These are phyloP conservation scores for Lophura nycthemera DNA, from an alignment of 2,113 vertebrate genomes.

Conservation along the genomic window DNA sequence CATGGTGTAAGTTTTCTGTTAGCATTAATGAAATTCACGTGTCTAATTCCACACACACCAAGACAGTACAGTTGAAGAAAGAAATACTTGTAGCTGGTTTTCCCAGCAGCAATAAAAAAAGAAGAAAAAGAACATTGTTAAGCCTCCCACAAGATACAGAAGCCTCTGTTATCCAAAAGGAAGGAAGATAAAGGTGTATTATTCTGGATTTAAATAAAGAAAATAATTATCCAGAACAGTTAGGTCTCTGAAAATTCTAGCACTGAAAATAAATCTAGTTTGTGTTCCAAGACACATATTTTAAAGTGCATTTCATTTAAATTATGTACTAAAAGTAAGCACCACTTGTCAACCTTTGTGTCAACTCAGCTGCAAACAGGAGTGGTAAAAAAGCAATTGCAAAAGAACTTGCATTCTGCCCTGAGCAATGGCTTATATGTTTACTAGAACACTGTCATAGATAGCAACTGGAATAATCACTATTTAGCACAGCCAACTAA, in stretches of 20 bases:
- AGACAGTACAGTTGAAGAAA: neutral
- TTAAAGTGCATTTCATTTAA: neutral
- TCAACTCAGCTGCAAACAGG: neutral
- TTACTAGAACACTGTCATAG: neutral
- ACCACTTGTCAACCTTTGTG: slow-evolving; percentile 6
- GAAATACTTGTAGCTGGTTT: neutral
- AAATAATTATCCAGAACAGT: neutral
- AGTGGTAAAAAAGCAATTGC: neutral
- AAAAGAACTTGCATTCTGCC: neutral
- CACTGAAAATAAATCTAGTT: neutral
- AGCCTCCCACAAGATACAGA: neutral
- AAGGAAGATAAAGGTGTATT: neutral
- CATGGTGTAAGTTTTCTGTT: neutral
- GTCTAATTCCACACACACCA: neutral
- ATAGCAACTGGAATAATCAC: neutral
- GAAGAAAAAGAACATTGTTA: neutral
- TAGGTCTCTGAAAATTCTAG: neutral
- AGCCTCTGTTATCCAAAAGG: neutral
- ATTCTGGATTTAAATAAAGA: neutral
- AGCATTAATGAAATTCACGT: neutral
- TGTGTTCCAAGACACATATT: neutral
- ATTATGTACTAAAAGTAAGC: neutral
- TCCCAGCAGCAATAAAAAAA: neutral
- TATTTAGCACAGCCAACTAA: neutral
- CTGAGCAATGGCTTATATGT: neutral